Evolutionary conservation across 2,797 vertebrate species (phyloP), one percentile per base, ranked within the genome.

Genomic region (Myoxocephalus aenaeus): DNA sequence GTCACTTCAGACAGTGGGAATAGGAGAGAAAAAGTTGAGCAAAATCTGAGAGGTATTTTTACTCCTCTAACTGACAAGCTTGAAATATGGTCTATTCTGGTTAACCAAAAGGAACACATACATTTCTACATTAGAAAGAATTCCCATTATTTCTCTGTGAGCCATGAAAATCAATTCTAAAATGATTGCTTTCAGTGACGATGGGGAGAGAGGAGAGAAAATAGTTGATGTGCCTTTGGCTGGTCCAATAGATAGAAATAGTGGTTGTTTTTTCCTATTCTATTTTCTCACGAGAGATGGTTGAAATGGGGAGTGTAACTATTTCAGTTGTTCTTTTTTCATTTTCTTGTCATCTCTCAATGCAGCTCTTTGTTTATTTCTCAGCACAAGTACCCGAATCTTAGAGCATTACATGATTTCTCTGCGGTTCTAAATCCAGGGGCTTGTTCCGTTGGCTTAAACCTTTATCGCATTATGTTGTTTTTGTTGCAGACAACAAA

Each of bases 61-160:
- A 95, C 94, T 95, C 95, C 93, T 84, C 86, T 96, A 96, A 97
- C 96, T 97, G 97, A 96, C 96, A 97, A 96, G 94, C 94, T 94
- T 97, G 96, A 98, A 97, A 94, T 96, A 96, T 97, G 96, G 97
- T 97, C 96, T 97, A 97, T 97, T 97, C 97, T 97, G 96, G 96
- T 97, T 98, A 99, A 98, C 97, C 97, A 97, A 97, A 97, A 97
- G 96, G 96, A 98, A 98, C 96, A 97, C 97, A 98, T 97, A 96
- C 95, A 97, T 97, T 98, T 97, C 96, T 96, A 97, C 96, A 97
- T 98, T 98, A 98, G 96, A 97, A 93, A 95, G 95, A 97, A 97
- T 98, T 97, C 96, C 96, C 96, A 97, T 98, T 99, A 98, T 97
- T 97, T 98, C 96, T 96, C 96, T 95, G 94, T 98, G 96, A 97